Evolutionary conservation across 2,797 vertebrate genomes (phyloP).

Genomic region (Carapus acus): DNA sequence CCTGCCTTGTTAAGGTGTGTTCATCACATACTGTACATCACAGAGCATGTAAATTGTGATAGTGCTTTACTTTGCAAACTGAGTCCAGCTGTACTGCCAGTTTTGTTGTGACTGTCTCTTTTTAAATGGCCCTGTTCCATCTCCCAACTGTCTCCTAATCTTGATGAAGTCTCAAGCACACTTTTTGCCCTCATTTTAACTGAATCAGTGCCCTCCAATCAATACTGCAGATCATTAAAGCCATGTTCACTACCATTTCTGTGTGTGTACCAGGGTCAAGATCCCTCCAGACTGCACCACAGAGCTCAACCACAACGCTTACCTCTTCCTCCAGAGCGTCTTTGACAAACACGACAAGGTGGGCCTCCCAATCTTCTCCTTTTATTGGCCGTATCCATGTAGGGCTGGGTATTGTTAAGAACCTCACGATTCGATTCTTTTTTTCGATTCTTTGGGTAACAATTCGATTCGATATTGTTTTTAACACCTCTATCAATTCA

Average conservation of each 20-base stretch:
- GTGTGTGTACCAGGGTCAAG: conserved; percentile 77
- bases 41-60: no score
- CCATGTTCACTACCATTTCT: not conserved
- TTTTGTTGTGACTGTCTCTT: not conserved
- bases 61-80: no score
- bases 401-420: no score
- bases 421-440: no score
- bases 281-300: conserved; percentile 93
- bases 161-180: not conserved
- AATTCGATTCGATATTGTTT: no score
- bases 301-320: conserved; percentile 96
- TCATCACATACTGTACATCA: not conserved
- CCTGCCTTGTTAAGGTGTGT: not conserved
- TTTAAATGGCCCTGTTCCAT: not conserved
- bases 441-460: no score
- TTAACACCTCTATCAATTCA: no score
- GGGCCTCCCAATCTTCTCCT: conserved; percentile 48
- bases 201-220: not conserved
- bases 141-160: not conserved
- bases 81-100: no score
- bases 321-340: conserved; percentile 96
- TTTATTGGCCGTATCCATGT: no score
- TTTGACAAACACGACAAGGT: conserved; percentile 99
- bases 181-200: not conserved
- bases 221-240: not conserved